These are phyloP conservation scores for Myzus persicae DNA, from an alignment of 1,140 invertebrate species.

Conservation along the genomic window DNA sequence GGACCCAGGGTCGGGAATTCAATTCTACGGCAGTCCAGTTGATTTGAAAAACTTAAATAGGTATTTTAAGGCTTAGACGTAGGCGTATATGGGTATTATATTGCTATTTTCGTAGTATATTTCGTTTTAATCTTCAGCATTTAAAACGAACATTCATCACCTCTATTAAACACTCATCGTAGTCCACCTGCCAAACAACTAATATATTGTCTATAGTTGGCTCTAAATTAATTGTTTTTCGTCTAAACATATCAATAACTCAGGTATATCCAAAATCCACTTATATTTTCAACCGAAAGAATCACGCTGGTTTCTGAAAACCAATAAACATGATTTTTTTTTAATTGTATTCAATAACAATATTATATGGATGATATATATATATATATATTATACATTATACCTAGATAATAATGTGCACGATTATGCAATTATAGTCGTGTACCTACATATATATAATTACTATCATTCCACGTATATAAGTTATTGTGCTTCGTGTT, in stretches of 20 bases:
- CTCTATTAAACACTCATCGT: not conserved
- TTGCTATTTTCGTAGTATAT: not conserved
- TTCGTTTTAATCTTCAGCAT: not conserved
- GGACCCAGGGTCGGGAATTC: too few species aligned
- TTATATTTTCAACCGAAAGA: not conserved
- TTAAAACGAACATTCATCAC: not conserved
- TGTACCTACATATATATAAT: not conserved
- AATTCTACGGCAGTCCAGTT: too few species aligned
- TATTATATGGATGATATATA: too few species aligned
- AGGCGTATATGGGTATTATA: not conserved
- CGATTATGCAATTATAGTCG: not conserved
- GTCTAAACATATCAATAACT: not conserved
- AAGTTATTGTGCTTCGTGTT: not conserved
- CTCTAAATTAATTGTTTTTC: not conserved
- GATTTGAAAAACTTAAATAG: too few species aligned
- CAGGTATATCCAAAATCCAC: not conserved
- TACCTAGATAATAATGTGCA: not conserved
- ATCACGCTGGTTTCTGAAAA: not conserved
- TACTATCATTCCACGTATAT: not conserved
- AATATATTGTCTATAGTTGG: not conserved
- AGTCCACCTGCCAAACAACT: not conserved
- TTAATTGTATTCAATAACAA: not conserved
- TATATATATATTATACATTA: too few species aligned
- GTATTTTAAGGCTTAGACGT: too few species aligned
- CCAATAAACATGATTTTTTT: not conserved